A percentile compares a stretch with the other conserved stretches of the same genome.
phyloP scores from a whole-genome alignment of 1,140 invertebrate species.

The Dinoponera quadriceps region DNA sequence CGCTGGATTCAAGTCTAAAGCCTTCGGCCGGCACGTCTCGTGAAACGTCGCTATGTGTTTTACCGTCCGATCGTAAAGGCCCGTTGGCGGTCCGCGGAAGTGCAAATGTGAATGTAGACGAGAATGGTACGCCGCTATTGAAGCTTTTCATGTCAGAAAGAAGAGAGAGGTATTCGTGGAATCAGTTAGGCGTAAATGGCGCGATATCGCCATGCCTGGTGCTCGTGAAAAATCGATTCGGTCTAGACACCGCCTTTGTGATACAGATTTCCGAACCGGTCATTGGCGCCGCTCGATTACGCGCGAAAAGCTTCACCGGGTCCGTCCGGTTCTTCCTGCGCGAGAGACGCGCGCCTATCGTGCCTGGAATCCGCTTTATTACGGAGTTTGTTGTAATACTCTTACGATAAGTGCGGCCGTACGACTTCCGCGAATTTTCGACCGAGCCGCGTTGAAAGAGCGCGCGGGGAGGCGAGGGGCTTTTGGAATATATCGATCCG shows the following conservation, averaged over 20 bases:
- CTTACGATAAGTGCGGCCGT: background rate
- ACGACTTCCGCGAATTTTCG: background rate
- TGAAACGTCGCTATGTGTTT: conserved; percentile 34
- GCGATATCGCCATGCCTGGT: conserved; percentile 43
- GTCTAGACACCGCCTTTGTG: conserved; percentile 53
- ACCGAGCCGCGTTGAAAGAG: no score
- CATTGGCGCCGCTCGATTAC: conserved; percentile 40
- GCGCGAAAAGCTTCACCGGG: conserved; percentile 21
- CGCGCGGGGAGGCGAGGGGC: no score
- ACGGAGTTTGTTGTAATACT: conserved; percentile 1
- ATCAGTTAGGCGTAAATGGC: conserved; percentile 50
- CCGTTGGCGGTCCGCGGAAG: background rate
- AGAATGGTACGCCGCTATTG: conserved; percentile 25
- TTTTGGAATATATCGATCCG: no score
- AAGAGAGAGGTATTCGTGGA: conserved; percentile 45
- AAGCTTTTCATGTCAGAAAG: conserved; percentile 49
- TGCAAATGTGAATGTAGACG: conserved; percentile 39
- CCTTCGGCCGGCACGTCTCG: conserved; percentile 29
- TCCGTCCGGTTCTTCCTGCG: background rate
- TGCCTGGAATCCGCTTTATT: background rate
- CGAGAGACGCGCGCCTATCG: background rate
- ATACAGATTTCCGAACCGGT: conserved; percentile 44
- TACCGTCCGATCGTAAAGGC: conserved; percentile 31
- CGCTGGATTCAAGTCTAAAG: conserved; percentile 37
- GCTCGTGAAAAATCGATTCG: conserved; percentile 52